Base-by-base conservation (phyloP, 2,113 vertebrate species). In the Psilopsiagon aurifrons region DNA sequence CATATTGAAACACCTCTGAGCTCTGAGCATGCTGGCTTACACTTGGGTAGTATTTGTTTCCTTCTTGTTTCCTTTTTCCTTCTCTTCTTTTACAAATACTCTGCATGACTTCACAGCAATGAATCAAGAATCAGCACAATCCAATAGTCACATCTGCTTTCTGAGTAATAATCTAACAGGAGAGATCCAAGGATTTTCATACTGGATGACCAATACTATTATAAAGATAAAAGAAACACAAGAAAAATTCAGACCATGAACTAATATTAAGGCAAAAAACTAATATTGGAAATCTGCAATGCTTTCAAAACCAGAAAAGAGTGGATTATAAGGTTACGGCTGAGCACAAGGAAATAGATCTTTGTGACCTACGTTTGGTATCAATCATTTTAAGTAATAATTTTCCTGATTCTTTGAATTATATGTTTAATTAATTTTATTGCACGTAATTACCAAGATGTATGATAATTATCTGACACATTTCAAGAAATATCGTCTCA, bases 381-480 rank as follows among this genome's bases (percentile, higher is more conserved):
- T 96, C 94, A 86, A 96, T 90, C 19, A 95, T 91, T 94, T 83
- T 74, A 91, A 95, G 90, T 84, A 94, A 93, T 85, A 94, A 79
- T 94, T 94, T 96, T 94, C 94, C 66, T 92, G 94, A 94, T 95
- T 92, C 91, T 95, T 92, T 95, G 95, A 95, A 95, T 95, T 97
- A 95, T 93, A 94, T 95, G 92, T 97, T 97, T 97, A 97, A 97
- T 97, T 96, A 97, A 94, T 96, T 96, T 97, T 97, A 95, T 97
- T 97, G 96, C 86, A 94, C 29, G 0, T 97, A 97, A 97, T 97
- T 97, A 95, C 93, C 89, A 95, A 95, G 95, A 97, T 94, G 95
- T 96, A 97, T 96, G 94, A 96, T 97, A 96, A 97, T 97, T 95
- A 97, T 97, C 92, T 97, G 97, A 95, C 95, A 97, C 83, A 95